Base-by-base conservation (phyloP, 1,140 invertebrate genomes). In the Drosophila leontia region DNA sequence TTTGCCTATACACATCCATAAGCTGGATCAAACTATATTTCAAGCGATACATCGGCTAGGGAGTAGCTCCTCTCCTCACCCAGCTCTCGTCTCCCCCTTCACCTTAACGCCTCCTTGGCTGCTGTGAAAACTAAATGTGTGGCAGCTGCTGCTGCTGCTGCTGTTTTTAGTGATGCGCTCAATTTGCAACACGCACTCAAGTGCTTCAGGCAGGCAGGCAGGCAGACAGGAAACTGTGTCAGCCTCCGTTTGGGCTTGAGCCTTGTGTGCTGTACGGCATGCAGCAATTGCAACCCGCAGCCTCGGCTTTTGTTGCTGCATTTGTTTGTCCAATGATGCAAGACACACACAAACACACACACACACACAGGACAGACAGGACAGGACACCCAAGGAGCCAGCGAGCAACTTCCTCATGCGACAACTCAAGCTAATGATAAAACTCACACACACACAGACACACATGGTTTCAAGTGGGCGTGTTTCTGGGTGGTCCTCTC, bases 151-250 rank as follows among this genome's bases (percentile, higher is more conserved):
- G 61, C 19, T 55, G 34, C 23, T 32, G 42, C 51, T 78, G 44
- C 63, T 80, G 64, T 76, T 83, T 83, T 78, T 61, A 71, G 69
- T 65, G 82, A 84, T 86, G 80, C 80, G 84, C 84, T 86, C 84
- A 88, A 86, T 86, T 86, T 88, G 77, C 80, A 80, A 86, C 80
- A 86, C 79, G 63, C 74, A 78, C 75, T 69, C 53, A 63, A 78
- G 75, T 78, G 65, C 65, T 62, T 75, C 47, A 75, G 59, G 53
- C 55, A 13, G 53, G 44, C 45, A 47, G 45, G 12, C 47, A 75
- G 45, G 55, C 56, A 32, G 55, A 58, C 48, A 85, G 83, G 69
- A 88, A 87, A 88, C 80, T 86, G 71, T 86, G 83, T 83, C 82
- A 79, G 69, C 35, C 50, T 74, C 53, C 67, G 57, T 32, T 59